A percentile compares a stretch with the other conserved stretches of the same genome.
These are phyloP conservation scores for Drosophila aldrichi DNA, from an alignment of 2,888 invertebrate species.

Conservation along the genomic window DNA sequence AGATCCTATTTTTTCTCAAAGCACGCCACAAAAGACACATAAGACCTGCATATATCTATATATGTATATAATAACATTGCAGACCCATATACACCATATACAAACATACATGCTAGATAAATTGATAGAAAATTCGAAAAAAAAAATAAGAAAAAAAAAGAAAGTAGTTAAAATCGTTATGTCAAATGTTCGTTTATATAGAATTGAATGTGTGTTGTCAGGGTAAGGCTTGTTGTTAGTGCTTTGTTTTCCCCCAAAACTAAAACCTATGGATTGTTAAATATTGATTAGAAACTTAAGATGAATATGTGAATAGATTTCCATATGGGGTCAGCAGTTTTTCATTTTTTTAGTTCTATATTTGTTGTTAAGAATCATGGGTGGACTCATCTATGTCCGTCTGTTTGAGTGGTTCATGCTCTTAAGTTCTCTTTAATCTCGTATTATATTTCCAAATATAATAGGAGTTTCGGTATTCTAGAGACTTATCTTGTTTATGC, in stretches of 20 bases:
- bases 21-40: constrained; percentile 46
- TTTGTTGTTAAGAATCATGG: too few species aligned
- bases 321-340: background rate
- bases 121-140: constrained; percentile 24
- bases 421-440: too few species aligned
- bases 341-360: too few species aligned
- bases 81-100: constrained; percentile 30
- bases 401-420: background rate
- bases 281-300: constrained; percentile 21
- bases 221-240: constrained; percentile 57
- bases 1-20: constrained; percentile 33
- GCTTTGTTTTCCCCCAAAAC: constrained; percentile 37
- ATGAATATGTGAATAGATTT: constrained; percentile 1
- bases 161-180: constrained; percentile 69
- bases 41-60: constrained; percentile 18
- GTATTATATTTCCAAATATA: too few species aligned
- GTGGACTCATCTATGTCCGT: background rate
- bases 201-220: constrained; percentile 41
- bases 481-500: too few species aligned
- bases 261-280: constrained; percentile 9
- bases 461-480: too few species aligned
- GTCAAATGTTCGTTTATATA: constrained; percentile 70
- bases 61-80: constrained; percentile 9
- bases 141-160: constrained; percentile 1
- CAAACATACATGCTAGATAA: constrained; percentile 41